Evolutionary conservation across 2,888 invertebrate genomes (phyloP), one percentile per base, ranked within the genome.

Genomic region (Tachina grossa): DNA sequence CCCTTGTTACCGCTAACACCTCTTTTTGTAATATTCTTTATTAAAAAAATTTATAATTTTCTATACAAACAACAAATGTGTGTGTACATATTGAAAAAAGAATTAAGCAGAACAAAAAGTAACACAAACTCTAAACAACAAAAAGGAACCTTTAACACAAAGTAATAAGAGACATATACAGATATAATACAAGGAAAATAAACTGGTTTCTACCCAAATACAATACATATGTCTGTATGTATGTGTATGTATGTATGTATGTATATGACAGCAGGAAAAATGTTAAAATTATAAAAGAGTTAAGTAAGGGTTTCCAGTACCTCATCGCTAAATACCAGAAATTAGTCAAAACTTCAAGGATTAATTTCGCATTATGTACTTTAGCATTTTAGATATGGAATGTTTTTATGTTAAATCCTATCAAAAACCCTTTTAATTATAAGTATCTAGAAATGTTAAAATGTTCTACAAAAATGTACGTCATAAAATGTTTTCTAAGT

Each of bases 171-270:
- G 47, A 19, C 59, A 61, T 59, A 47, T 43, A 61, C 49, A n/a
- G 22, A 22, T 22, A 22, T 22, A 2, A 68, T 22, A 55, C 22
- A 63, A 69, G 14, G 31, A 45, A 74, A 74, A 53, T n/a, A 81
- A 84, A 84, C 84, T 72, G 84, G 85, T 82, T 81, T 81, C 51
- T 69, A 13, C 51, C n/a, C 22, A 72, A 69, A 61, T 41, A 47
- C 77, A 77, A 68, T 10, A 53, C 16, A 4, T 53, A 2, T 9
- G 16, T 13, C 1, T 53, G 19, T 11, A 53, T 19, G 16, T 31
- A 57, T 31, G 57, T 31, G 43, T 1, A 16, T 47, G 31, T 61
- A 22, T n/a, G 6, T 14, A 22, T 22, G 14, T 47, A 45, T 43
- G 45, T 9, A 41, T 9, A 16, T 2, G 11, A 47, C 22, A 16